Evolutionary conservation across 2,797 vertebrate genomes (phyloP), one percentile per base, ranked within the genome.

Genomic region (Scarus forsteni): DNA sequence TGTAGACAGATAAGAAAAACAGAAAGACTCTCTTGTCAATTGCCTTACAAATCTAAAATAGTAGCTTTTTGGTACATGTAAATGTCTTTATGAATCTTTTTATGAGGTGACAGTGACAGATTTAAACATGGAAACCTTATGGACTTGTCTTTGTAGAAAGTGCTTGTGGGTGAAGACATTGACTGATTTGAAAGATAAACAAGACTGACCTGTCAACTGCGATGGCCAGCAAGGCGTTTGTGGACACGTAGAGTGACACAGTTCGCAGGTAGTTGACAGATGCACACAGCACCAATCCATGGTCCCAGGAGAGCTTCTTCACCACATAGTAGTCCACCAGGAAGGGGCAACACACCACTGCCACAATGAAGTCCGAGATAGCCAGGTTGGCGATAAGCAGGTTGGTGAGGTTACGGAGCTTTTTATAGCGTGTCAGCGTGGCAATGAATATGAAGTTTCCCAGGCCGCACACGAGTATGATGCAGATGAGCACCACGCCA

Each of bases 271-370:
- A 99, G 91, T 98, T 99, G 79, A 99, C 92, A 0, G 96, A 96
- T 56, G 96, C 95, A 1, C 98, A 99, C 40, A 99, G 92, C 77
- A 96, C 44, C 0, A 97, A 92, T 40, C 98, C 98, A 0, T 99
- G 97, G 73, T 96, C 91, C 98, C 98, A 99, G 67, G 97, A 98
- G 10, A 99, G 95, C 84, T 96, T 94, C 34, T 94, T 96, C 6
- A 98, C 95, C 75, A 99, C 98, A 0, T 99, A 99, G 88, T 99
- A 99, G 89, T 99, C 98, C 94, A 99, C 94, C 83, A 99, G 94
- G 6, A 99, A 99, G 0, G 98, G 98, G 66, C 98, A 99, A 88
- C 98, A 99, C 77, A 99, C 94, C 0, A 96, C 95, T 1, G 98
- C 96, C 76, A 99, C 98, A 0, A 99, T 91, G 80, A 99, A 96